A percentile compares a stretch with the other conserved stretches of the same genome.
Conservation (phyloP, 2,797 vertebrate species). For the Periophthalmus magnuspinnatus region DNA sequence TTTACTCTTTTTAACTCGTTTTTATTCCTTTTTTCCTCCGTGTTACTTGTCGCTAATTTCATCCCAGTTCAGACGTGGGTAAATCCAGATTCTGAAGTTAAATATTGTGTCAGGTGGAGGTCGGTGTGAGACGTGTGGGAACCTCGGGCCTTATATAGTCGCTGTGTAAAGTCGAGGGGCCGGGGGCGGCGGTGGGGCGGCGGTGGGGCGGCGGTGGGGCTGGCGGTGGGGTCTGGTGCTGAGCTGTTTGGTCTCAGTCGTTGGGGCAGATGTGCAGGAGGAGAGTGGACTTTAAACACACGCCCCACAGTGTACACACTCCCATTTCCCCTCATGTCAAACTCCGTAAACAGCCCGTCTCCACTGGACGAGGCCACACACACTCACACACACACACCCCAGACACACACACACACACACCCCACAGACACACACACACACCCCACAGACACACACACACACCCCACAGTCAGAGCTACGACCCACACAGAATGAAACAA, state of each 20-base stretch:
- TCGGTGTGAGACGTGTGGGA: conserved; percentile 1
- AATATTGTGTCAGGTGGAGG: conserved; percentile 5
- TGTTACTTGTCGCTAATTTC: neutral
- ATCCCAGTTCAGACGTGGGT: neutral
- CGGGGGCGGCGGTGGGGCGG: conserved; percentile 21
- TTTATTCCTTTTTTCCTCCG: too few relatives aligned
- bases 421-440: too few relatives aligned
- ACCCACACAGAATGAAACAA: conserved; percentile 72
- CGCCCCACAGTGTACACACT: conserved; percentile 68
- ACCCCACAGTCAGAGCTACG: too few relatives aligned
- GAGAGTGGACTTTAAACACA: conserved; percentile 68
- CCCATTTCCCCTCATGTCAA: conserved; percentile 73
- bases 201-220: too few relatives aligned
- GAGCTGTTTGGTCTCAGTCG: conserved; percentile 70
- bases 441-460: too few relatives aligned
- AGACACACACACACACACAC: conserved; percentile 19
- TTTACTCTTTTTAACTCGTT: too few relatives aligned
- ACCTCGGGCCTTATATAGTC: neutral
- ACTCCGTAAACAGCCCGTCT: conserved; percentile 72
- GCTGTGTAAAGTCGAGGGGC: conserved; percentile 21
- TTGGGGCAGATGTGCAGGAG: conserved; percentile 73
- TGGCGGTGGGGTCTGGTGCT: too few relatives aligned
- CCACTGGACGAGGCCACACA: conserved; percentile 53
- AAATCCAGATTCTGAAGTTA: neutral
- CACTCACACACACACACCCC: too few relatives aligned